Percentiles rank a stretch among this genome's conserved stretches.
Conservation (phyloP, 2,113 vertebrate genomes). For the Myanophis thanlyinensis region DNA sequence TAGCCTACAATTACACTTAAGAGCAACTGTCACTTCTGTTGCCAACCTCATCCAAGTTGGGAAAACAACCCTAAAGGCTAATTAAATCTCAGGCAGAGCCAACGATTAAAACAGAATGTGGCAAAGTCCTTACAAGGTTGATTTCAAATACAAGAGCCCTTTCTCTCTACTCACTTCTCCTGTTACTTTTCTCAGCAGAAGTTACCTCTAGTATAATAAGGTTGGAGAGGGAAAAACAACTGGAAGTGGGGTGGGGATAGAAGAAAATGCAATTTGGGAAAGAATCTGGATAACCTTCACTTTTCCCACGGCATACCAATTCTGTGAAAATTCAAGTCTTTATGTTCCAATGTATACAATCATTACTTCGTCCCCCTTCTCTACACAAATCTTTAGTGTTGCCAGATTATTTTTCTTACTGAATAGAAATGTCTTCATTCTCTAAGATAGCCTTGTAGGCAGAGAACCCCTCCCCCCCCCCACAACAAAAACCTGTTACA, state of each 20-base stretch:
- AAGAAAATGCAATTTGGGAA: background rate
- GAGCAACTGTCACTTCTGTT: background rate
- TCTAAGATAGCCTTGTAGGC: constrained; percentile 1
- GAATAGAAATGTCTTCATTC: background rate
- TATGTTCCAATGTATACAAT: background rate
- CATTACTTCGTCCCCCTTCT: too few species aligned
- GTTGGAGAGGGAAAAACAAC: background rate
- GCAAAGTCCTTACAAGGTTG: background rate
- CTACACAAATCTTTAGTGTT: background rate
- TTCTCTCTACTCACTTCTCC: background rate
- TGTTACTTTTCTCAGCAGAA: background rate
- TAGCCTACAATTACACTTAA: background rate
- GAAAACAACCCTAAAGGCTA: background rate
- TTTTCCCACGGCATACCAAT: background rate
- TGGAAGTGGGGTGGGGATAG: background rate
- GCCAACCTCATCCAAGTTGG: background rate
- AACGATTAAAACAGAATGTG: background rate
- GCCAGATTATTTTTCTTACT: background rate
- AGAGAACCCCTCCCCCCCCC: background rate
- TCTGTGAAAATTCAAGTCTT: background rate
- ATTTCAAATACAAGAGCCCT: background rate
- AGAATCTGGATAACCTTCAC: background rate
- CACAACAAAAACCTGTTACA: background rate
- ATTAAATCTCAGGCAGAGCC: background rate
- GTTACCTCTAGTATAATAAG: background rate